Evolutionary conservation across 2,888 invertebrate species (phyloP).

Genomic region (Drosophila putrida): DNA sequence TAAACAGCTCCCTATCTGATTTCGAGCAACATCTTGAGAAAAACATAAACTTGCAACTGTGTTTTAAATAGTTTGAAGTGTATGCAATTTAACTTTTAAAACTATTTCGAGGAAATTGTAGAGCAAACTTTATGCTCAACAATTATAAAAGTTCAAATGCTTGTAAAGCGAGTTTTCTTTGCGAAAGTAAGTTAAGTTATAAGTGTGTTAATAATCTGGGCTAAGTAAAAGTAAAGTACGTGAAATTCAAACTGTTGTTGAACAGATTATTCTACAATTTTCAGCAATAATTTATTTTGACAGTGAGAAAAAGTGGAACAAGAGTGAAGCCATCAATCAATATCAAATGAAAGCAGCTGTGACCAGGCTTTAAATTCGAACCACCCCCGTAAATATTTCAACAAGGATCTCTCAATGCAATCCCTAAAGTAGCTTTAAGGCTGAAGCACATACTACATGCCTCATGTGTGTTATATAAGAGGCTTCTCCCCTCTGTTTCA

Average conservation of each 20-base stretch:
- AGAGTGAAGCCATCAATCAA: constrained; percentile 51
- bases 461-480: constrained; percentile 19
- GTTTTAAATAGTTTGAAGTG: constrained; percentile 6
- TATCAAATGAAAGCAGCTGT: constrained; percentile 48
- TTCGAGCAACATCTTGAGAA: not conserved
- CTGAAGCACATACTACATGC: not conserved
- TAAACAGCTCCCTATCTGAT: not conserved
- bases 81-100: not conserved
- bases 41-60: constrained; percentile 7
- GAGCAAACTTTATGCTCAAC: constrained; percentile 8
- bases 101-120: not conserved
- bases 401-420: not conserved
- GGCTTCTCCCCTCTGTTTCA: not conserved
- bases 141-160: constrained; percentile 2
- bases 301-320: not conserved
- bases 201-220: no score
- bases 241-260: not conserved
- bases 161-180: not conserved
- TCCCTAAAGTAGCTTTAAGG: constrained; percentile 29
- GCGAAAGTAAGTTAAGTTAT: not conserved
- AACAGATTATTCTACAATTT: constrained; percentile 29
- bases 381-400: not conserved
- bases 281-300: constrained; percentile 1
- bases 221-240: no score
- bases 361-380: constrained; percentile 29